Evolutionary conservation across 1,140 invertebrate species (phyloP).

Genomic region (Drosophila oshimai): DNA sequence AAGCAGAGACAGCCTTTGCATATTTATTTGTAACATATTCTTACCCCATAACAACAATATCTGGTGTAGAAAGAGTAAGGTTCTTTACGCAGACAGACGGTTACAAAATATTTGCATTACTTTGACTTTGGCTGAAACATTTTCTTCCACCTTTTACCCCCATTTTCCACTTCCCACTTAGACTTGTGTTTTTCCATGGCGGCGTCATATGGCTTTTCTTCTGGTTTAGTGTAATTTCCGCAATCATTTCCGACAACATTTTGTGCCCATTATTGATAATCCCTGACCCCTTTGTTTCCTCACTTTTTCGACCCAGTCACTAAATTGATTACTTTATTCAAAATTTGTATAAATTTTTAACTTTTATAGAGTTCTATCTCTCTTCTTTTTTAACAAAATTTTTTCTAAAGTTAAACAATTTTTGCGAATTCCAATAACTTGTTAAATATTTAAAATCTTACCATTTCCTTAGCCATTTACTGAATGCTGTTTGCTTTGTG

Average conservation of each 20-base stretch:
- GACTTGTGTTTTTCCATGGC: neutral
- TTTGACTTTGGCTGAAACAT: neutral
- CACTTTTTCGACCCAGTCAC: neutral
- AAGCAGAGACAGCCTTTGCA: too few species aligned
- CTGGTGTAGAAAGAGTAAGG: neutral
- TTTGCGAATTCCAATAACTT: neutral
- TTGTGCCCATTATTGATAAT: constrained; percentile 56
- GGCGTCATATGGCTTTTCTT: constrained; percentile 20
- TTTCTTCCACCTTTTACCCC: neutral
- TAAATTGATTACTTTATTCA: constrained; percentile 9
- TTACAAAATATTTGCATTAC: constrained; percentile 56
- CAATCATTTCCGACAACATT: constrained; percentile 76
- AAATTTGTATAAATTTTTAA: too few species aligned
- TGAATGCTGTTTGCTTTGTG: neutral
- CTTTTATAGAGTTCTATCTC: too few species aligned
- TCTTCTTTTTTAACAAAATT: too few species aligned
- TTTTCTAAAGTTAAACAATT: too few species aligned
- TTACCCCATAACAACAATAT: neutral
- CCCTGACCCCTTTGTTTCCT: neutral
- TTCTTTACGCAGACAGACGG: neutral
- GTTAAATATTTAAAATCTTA: too few species aligned
- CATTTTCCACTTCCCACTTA: neutral
- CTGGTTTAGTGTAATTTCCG: constrained; percentile 76
- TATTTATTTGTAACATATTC: neutral
- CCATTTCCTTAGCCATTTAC: too few species aligned